Evolutionary conservation across 2,113 vertebrate species (phyloP).

Genomic region (Neolamprologus brichardi): DNA sequence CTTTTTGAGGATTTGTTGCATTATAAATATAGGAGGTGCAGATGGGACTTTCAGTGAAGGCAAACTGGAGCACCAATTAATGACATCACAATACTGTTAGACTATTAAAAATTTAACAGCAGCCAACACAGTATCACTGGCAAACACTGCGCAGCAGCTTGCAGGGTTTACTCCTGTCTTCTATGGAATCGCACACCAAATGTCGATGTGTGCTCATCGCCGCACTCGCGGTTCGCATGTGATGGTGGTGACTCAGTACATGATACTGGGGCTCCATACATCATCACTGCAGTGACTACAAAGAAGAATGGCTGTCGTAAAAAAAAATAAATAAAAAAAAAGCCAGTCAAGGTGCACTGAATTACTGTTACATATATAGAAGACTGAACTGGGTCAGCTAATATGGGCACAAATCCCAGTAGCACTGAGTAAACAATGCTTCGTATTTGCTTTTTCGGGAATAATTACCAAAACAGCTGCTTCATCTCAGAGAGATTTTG

Average conservation of each 20-base stretch:
- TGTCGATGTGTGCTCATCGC: constrained; percentile 1
- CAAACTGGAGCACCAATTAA: background rate
- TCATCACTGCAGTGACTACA: background rate
- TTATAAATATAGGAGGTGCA: background rate
- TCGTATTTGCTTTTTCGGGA: background rate
- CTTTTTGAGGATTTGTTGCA: background rate
- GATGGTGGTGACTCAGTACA: background rate
- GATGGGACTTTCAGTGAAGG: background rate
- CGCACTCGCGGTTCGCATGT: background rate
- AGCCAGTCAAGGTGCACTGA: too few relatives aligned
- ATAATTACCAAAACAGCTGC: background rate
- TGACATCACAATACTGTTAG: constrained; percentile 16
- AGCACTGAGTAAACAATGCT: background rate
- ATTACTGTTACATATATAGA: background rate
- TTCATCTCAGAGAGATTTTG: background rate
- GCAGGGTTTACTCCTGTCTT: constrained; percentile 34
- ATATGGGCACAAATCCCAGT: background rate
- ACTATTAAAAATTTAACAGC: constrained; percentile 42
- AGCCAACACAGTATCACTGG: constrained; percentile 15
- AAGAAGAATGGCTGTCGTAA: background rate
- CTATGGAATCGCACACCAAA: constrained; percentile 26
- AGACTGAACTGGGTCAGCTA: background rate
- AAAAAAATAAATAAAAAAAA: background rate
- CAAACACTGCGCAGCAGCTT: constrained; percentile 39
- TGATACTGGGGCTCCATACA: background rate